Evolutionary conservation across 2,113 vertebrate genomes (phyloP).

Genomic region (Deroptyus accipitrinus): DNA sequence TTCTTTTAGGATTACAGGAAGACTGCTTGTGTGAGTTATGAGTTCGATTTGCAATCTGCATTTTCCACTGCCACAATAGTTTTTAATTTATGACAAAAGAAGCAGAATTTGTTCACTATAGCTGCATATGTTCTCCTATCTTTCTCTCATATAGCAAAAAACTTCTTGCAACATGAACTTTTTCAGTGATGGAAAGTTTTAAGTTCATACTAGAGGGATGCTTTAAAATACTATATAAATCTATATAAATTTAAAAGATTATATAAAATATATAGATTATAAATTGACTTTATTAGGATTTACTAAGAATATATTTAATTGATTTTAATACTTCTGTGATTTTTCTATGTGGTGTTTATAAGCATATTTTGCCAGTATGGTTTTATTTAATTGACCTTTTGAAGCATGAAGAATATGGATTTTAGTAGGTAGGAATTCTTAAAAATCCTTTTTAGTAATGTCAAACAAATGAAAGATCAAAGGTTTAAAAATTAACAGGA

Average conservation of each 20-base stretch:
- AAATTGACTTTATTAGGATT: not conserved
- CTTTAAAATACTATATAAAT: not conserved
- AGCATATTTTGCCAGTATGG: not conserved
- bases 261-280: not conserved
- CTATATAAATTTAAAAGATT: not conserved
- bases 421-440: not conserved
- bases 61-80: not conserved
- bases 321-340: not conserved
- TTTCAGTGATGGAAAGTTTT: not conserved
- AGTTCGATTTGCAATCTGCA: not conserved
- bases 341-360: not conserved
- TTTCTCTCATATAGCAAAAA: not conserved
- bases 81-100: not conserved
- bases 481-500: not conserved
- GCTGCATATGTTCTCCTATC: not conserved
- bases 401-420: not conserved
- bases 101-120: not conserved
- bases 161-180: not conserved
- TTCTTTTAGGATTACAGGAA: not conserved
- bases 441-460: not conserved
- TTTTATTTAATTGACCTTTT: not conserved
- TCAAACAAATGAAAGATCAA: not conserved
- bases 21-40: not conserved
- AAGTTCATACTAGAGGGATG: not conserved
- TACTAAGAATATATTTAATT: not conserved